Percentiles rank a stretch among this genome's conserved stretches.
Conservation (phyloP, 2,797 vertebrate species). For the Sebastes ruberrimus region DNA sequence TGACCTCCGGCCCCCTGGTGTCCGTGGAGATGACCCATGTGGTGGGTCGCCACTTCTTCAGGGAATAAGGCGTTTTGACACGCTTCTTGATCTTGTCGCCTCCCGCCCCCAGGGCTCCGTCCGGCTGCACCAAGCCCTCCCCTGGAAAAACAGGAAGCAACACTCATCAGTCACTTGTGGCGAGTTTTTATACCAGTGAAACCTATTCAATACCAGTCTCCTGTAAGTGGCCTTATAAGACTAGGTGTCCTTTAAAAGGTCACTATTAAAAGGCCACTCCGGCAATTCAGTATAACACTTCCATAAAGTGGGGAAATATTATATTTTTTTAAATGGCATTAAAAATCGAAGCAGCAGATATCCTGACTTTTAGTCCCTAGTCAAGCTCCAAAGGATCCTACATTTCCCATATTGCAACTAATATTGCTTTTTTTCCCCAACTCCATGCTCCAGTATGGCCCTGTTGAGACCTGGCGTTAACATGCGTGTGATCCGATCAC, state of each 20-base stretch:
- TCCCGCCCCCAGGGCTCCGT: conserved; percentile 87
- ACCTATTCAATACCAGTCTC: background rate
- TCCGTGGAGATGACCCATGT: conserved; percentile 98
- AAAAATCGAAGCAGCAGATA: background rate
- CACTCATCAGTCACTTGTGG: conserved; percentile 11
- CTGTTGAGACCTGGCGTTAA: too few relatives aligned
- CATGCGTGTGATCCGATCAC: too few relatives aligned
- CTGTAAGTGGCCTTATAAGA: background rate
- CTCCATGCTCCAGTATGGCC: background rate
- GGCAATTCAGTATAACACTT: background rate
- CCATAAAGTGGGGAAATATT: background rate
- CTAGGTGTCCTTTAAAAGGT: background rate
- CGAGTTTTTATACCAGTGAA: background rate
- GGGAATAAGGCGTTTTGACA: conserved; percentile 97
- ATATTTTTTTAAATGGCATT: background rate
- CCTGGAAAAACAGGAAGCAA: conserved; percentile 71
- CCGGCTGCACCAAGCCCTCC: conserved; percentile 82
- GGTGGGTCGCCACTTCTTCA: conserved; percentile 96
- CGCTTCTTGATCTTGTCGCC: conserved; percentile 98
- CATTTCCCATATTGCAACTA: background rate
- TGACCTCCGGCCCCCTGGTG: conserved; percentile 89
- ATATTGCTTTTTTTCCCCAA: background rate
- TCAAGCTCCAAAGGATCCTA: background rate
- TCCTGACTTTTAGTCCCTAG: background rate
- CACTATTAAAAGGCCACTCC: background rate